Percentiles rank a stretch among this genome's conserved stretches.
These are phyloP conservation scores for Actinia tenebrosa DNA, from an alignment of 64 coral and sea anemone genomes.

Conservation along the genomic window DNA sequence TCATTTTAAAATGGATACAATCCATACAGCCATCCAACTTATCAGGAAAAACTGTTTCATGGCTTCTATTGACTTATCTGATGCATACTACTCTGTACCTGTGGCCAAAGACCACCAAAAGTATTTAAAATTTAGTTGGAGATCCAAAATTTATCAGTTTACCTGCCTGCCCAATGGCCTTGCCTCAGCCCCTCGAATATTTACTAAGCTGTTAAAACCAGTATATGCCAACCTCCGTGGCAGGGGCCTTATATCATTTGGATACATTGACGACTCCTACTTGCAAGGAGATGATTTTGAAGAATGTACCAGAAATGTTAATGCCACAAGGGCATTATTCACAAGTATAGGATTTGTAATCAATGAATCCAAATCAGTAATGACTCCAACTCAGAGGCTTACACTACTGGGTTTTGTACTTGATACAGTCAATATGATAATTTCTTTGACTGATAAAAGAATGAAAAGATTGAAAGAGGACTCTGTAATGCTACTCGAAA, in stretches of 20 bases:
- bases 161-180: conserved; percentile 53
- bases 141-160: conserved; percentile 39
- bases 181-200: conserved; percentile 35
- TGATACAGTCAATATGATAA: conserved; percentile 23
- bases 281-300: neutral
- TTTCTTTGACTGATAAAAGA: conserved; percentile 26
- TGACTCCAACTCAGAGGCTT: conserved; percentile 14
- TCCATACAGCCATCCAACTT: conserved; percentile 11
- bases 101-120: conserved; percentile 29
- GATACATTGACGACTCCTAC: conserved; percentile 31
- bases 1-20: conserved; percentile 47
- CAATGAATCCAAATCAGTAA: conserved; percentile 26
- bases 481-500: neutral
- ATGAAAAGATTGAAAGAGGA: conserved; percentile 1
- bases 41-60: conserved; percentile 27
- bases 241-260: conserved; percentile 23
- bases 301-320: conserved; percentile 22
- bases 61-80: conserved; percentile 13
- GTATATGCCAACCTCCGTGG: neutral
- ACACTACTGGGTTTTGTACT: conserved; percentile 26
- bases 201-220: conserved; percentile 1
- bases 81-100: conserved; percentile 28
- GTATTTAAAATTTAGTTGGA: conserved; percentile 46
- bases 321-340: conserved; percentile 10
- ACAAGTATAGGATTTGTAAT: conserved; percentile 22